These are phyloP conservation scores for Schmidtea mediterranea DNA, from an alignment of 1,140 invertebrate species.

Conservation along the genomic window DNA sequence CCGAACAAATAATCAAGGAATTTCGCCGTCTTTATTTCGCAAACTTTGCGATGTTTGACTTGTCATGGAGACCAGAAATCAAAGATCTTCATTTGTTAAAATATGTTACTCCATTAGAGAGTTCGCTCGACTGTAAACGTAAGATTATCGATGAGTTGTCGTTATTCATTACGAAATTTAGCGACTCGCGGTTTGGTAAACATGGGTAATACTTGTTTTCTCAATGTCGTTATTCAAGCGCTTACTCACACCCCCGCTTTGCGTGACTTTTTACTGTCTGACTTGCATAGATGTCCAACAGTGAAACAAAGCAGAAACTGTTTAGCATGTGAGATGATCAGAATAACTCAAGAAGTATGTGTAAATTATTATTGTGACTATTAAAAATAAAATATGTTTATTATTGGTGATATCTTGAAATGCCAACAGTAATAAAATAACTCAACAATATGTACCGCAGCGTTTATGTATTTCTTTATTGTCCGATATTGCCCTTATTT, in stretches of 20 bases:
- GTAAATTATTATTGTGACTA: neutral
- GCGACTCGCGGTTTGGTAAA: slow-evolving; percentile 54
- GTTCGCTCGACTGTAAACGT: neutral
- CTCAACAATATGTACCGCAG: no score
- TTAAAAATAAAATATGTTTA: no score
- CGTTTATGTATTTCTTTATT: no score
- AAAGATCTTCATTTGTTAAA: neutral
- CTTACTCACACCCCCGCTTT: slow-evolving; percentile 73
- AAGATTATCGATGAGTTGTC: neutral
- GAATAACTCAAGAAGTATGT: slow-evolving; percentile 21
- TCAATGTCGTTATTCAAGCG: slow-evolving; percentile 88
- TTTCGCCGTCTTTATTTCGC: neutral
- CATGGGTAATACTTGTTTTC: slow-evolving; percentile 89
- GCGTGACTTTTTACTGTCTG: slow-evolving; percentile 73
- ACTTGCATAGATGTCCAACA: slow-evolving; percentile 39
- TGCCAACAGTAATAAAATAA: no score
- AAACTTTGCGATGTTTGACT: neutral
- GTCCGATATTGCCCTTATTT: no score
- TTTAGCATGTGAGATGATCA: slow-evolving; percentile 59
- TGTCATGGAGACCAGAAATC: slow-evolving; percentile 1
- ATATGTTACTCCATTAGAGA: neutral
- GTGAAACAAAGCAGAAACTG: slow-evolving; percentile 33
- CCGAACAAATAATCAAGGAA: neutral
- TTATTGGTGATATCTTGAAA: no score
- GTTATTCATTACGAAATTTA: slow-evolving; percentile 18